Percentiles rank a stretch among this genome's conserved stretches.
Conservation (phyloP, 2,888 invertebrate genomes). For the Zootermopsis nevadensis region DNA sequence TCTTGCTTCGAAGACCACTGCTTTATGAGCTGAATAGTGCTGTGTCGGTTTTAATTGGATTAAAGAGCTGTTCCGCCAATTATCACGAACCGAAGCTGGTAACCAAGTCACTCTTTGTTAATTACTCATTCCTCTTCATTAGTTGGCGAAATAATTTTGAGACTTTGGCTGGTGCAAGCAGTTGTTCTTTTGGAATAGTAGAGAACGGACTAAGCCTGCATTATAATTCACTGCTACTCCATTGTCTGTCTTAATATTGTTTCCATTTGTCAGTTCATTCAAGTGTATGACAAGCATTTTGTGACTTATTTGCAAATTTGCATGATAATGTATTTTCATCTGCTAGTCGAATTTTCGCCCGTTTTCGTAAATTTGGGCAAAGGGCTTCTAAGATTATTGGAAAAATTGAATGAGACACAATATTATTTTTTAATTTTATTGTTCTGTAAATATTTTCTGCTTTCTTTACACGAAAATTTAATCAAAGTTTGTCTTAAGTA, state of each 20-base stretch:
- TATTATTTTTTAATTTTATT: too few relatives aligned
- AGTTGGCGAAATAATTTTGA: slow-evolving; percentile 2
- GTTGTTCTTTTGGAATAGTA: neutral
- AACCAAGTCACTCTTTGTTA: neutral
- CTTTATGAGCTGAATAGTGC: neutral
- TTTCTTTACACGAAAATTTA: too few relatives aligned
- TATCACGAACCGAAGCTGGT: neutral
- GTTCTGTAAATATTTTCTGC: too few relatives aligned
- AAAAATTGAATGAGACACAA: too few relatives aligned
- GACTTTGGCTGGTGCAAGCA: neutral
- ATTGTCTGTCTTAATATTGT: neutral
- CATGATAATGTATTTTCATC: too few relatives aligned
- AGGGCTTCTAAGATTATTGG: too few relatives aligned
- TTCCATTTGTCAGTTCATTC: too few relatives aligned
- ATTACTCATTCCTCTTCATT: slow-evolving; percentile 6
- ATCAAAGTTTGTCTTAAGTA: too few relatives aligned
- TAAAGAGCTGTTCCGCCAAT: neutral
- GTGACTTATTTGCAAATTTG: too few relatives aligned
- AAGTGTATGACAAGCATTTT: too few relatives aligned
- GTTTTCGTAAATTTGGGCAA: too few relatives aligned
- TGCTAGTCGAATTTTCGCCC: too few relatives aligned
- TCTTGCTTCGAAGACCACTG: neutral
- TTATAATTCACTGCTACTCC: neutral
- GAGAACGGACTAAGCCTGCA: neutral
- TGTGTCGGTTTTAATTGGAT: slow-evolving; percentile 2